Base-by-base conservation (phyloP, 1,140 invertebrate genomes). In the Drosophila nigrodunni region DNA sequence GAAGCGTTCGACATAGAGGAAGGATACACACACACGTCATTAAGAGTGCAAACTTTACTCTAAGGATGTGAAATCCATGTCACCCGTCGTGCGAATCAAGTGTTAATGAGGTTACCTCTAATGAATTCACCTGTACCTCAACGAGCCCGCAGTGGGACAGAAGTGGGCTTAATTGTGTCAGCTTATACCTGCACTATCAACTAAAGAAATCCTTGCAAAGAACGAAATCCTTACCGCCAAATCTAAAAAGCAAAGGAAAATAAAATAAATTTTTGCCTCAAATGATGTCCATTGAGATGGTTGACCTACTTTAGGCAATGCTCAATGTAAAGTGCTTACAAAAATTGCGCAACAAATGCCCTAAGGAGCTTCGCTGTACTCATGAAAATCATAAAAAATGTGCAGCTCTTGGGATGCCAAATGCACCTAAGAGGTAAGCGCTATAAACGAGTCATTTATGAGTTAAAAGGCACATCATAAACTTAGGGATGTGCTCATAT, bases 151-250 rank as follows among this genome's bases (percentile, higher is more conserved):
- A 25, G 46, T 6, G n/a, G 34, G 50, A 6, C 61, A 43, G n/a
- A 43, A 68, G 62, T 72, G 55, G 55, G 72, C 62, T 74, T 80
- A 76, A 80, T 80, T 80, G 78, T 81, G 73, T 80, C 78, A 82
- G 61, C 78, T 81, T 82, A 30, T 30, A 77, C 68, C 74, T 64
- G 54, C 74, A 77, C 65, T 66, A 77, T 52, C 71, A 44, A 47
- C 46, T 7, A 4, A 59, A 41, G 52, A 37, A 64, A 72, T 65
- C 52, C 71, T 75, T 64, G 61, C 46, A 43, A 75, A 68, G 25
- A 30, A 6, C 6, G 25, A 30, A 30, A 30, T 30, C 25, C 25
- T 72, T 80, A 70, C 71, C 65, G 77, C 60, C 78, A 55, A 57
- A 60, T 71, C 64, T 67, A 43, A n/a, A 43, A 43, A 21, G 15